Conservation (phyloP, 2,888 invertebrate genomes). For the Epiblema foenella region DNA sequence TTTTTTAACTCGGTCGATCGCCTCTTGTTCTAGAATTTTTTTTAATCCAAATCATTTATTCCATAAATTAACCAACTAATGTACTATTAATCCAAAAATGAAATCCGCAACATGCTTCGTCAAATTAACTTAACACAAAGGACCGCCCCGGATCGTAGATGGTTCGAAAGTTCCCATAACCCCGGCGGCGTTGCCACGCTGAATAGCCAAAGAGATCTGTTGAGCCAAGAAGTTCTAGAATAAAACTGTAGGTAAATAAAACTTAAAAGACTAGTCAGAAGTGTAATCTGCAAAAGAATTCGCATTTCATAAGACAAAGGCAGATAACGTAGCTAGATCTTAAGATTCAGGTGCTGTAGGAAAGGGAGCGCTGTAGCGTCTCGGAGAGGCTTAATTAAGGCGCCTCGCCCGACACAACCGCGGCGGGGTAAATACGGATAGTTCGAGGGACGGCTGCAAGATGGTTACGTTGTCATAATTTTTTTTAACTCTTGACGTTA, state of each 20-base stretch:
- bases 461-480: background rate
- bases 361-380: slow-evolving; percentile 7
- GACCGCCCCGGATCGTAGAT: too few relatives aligned
- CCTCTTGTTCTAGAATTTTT: too few relatives aligned
- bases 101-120: too few relatives aligned
- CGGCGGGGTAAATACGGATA: slow-evolving; percentile 22
- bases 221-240: too few relatives aligned
- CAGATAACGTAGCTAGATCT: background rate
- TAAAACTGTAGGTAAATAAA: background rate
- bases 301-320: background rate
- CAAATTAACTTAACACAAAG: too few relatives aligned
- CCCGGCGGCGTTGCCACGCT: too few relatives aligned
- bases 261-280: background rate
- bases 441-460: slow-evolving; percentile 1
- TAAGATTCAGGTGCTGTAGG: background rate
- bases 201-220: too few relatives aligned
- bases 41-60: too few relatives aligned
- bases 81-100: too few relatives aligned
- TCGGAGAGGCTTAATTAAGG: slow-evolving; percentile 32
- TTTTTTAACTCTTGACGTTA: background rate
- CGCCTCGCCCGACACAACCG: slow-evolving; percentile 27
- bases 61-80: too few relatives aligned
- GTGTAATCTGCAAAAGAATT: background rate
- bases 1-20: too few relatives aligned
- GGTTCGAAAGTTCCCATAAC: too few relatives aligned